Conservation (phyloP, 2,888 invertebrate genomes). For the Troglohyphantes excavatus region DNA sequence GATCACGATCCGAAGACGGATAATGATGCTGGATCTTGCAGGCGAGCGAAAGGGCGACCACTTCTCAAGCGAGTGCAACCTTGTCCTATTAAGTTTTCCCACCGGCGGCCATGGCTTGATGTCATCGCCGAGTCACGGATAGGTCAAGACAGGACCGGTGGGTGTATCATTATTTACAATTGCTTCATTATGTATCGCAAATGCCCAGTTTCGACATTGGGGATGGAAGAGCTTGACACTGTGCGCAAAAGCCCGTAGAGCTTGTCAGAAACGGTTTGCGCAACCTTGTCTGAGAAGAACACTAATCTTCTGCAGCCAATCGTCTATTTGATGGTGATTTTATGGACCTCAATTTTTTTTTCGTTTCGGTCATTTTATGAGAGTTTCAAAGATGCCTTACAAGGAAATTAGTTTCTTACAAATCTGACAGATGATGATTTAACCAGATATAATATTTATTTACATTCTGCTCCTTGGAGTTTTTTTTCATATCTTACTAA, state of each 20-base stretch:
- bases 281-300: not conserved
- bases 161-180: constrained; percentile 69
- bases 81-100: constrained; percentile 78
- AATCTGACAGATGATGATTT: too few species aligned
- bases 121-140: constrained; percentile 61
- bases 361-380: too few species aligned
- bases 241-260: not conserved
- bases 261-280: not conserved
- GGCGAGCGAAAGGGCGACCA: constrained; percentile 36
- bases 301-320: too few species aligned
- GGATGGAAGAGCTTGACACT: not conserved
- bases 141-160: constrained; percentile 41
- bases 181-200: constrained; percentile 67
- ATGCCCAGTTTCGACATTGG: constrained; percentile 13
- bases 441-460: too few species aligned
- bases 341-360: too few species aligned
- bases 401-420: too few species aligned
- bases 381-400: too few species aligned
- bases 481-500: too few species aligned
- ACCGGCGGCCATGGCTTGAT: constrained; percentile 54
- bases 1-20: constrained; percentile 49
- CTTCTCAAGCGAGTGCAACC: constrained; percentile 39
- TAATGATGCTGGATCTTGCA: constrained; percentile 13
- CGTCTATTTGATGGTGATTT: too few species aligned
- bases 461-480: too few species aligned